Evolutionary conservation across 2,888 invertebrate genomes (phyloP).

Genomic region (Pseudanteris insignis): DNA sequence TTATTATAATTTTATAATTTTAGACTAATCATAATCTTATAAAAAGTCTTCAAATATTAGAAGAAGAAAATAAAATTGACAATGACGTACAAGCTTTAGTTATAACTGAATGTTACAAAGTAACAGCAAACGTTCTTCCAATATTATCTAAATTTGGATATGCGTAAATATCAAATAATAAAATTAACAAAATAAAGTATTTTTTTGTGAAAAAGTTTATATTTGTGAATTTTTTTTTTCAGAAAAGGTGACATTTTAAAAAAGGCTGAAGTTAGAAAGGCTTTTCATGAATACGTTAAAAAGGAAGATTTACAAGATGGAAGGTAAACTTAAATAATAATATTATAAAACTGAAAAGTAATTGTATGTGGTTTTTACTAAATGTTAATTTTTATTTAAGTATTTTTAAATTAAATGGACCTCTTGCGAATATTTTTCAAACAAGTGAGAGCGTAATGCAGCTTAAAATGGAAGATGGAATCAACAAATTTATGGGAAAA

Average conservation of each 20-base stretch:
- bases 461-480: slow-evolving; percentile 78
- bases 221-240: slow-evolving; percentile 45
- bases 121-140: slow-evolving; percentile 74
- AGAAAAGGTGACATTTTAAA: slow-evolving; percentile 74
- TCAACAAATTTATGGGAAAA: slow-evolving; percentile 72
- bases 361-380: slow-evolving; percentile 3
- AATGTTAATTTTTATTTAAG: slow-evolving; percentile 58
- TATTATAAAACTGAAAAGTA: too few species aligned
- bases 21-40: slow-evolving; percentile 69
- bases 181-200: too few species aligned
- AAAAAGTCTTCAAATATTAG: slow-evolving; percentile 66
- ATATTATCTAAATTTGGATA: slow-evolving; percentile 72
- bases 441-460: slow-evolving; percentile 66
- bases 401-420: slow-evolving; percentile 70
- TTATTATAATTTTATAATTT: slow-evolving; percentile 8
- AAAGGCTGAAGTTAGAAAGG: slow-evolving; percentile 72
- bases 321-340: too few species aligned
- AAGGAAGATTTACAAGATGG: slow-evolving; percentile 70
- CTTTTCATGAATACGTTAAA: slow-evolving; percentile 78
- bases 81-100: slow-evolving; percentile 65
- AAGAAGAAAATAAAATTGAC: slow-evolving; percentile 52
- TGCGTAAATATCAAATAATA: slow-evolving; percentile 68
- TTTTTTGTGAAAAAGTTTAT: too few species aligned
- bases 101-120: slow-evolving; percentile 75
- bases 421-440: slow-evolving; percentile 65